A percentile compares a stretch with the other conserved stretches of the same genome.
Evolutionary conservation across 2,888 invertebrate species (phyloP).

Genomic region (Axea sp.): DNA sequence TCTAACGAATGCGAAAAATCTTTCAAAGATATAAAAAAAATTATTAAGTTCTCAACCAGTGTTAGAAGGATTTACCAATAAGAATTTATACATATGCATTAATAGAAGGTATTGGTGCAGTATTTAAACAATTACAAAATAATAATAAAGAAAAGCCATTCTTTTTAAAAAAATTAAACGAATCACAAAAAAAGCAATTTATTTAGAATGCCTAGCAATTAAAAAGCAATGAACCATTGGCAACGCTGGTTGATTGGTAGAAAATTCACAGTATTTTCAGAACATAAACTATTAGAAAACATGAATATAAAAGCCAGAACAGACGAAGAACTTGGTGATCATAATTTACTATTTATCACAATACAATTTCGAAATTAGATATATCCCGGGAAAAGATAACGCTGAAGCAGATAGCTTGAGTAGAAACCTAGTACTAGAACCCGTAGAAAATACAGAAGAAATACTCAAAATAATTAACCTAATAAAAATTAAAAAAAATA

Average conservation of each 20-base stretch:
- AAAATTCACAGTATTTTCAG: neutral
- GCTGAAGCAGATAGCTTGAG: neutral
- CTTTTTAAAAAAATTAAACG: conserved; percentile 11
- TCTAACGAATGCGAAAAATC: too few relatives aligned
- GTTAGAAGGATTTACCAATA: too few relatives aligned
- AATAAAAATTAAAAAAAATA: neutral
- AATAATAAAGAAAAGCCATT: conserved; percentile 10
- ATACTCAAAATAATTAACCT: neutral
- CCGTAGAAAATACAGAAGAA: conserved; percentile 4
- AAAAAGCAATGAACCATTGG: conserved; percentile 1
- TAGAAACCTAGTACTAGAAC: neutral
- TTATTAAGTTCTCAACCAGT: too few relatives aligned
- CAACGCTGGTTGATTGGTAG: conserved; percentile 2
- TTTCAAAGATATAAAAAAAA: too few relatives aligned
- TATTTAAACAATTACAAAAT: conserved; percentile 5
- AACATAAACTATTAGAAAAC: conserved; percentile 1
- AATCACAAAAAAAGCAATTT: neutral
- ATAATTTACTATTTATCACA: neutral
- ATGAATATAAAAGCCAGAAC: conserved; percentile 2
- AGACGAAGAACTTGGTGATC: conserved; percentile 1
- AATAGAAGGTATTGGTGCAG: conserved; percentile 62
- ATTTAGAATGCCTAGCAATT: neutral
- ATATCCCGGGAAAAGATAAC: conserved; percentile 1
- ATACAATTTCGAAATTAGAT: neutral
- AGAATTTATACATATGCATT: conserved; percentile 64